phyloP scores from a whole-genome alignment of 2,113 vertebrate species.

The Gopherus evgoodei region DNA sequence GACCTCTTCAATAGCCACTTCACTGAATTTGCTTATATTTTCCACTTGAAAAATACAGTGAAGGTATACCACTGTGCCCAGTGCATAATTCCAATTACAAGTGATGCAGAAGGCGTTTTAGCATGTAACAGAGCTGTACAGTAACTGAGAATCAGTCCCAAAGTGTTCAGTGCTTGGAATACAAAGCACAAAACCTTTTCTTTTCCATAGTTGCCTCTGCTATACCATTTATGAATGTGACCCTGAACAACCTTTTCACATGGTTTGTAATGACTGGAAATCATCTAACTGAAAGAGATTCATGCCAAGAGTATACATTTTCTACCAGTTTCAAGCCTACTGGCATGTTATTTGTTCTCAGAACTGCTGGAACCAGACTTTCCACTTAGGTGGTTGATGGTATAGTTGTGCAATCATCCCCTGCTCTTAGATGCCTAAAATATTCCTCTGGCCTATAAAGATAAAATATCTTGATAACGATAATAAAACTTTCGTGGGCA shows the following conservation, averaged over 20 bases:
- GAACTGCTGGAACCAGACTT: neutral
- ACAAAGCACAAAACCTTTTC: neutral
- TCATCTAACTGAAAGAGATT: neutral
- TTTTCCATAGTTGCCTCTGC: neutral
- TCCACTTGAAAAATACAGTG: neutral
- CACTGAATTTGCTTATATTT: neutral
- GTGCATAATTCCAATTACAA: neutral
- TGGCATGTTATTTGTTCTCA: neutral
- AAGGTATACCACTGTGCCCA: neutral
- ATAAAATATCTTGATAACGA: neutral
- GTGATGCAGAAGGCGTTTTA: neutral
- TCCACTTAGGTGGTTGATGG: neutral
- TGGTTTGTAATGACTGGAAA: neutral
- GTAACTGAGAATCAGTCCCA: neutral
- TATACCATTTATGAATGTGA: neutral
- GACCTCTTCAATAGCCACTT: neutral
- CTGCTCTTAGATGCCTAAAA: slow-evolving; percentile 33
- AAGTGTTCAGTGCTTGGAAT: slow-evolving; percentile 4
- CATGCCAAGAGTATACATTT: neutral
- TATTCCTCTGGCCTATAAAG: neutral
- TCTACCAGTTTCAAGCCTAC: neutral
- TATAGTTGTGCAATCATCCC: neutral
- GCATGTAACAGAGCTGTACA: neutral
- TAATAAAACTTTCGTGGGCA: neutral
- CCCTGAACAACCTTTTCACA: neutral